Percentiles rank a stretch among this genome's conserved stretches.
Evolutionary conservation across 2,888 invertebrate genomes (phyloP).

Genomic region (Mactromeris polynyma): DNA sequence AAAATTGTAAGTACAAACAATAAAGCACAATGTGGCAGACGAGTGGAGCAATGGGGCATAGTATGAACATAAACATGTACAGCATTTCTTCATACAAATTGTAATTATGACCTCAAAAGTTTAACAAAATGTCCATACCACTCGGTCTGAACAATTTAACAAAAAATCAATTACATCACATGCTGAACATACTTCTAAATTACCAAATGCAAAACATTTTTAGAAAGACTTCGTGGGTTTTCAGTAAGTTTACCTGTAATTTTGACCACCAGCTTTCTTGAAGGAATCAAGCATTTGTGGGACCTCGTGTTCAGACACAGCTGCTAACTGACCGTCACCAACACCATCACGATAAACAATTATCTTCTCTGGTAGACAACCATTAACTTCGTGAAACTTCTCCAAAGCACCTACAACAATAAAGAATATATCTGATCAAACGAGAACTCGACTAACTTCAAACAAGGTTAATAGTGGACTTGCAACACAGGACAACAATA

Average conservation of each 20-base stretch:
- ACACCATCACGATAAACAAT: conserved; percentile 96
- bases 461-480: no score
- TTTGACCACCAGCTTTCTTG: conserved; percentile 74
- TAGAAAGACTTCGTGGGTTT: no score
- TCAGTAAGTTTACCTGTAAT: conserved; percentile 73
- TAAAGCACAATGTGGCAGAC: no score
- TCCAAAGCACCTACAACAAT: conserved; percentile 79
- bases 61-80: background rate
- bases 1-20: conserved; percentile 88
- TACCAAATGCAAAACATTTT: no score
- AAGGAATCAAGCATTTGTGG: conserved; percentile 83
- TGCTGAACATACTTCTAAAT: no score
- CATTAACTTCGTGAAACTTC: conserved; percentile 88
- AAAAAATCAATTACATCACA: no score
- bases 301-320: conserved; percentile 84
- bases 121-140: no score
- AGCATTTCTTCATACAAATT: background rate
- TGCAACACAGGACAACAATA: no score
- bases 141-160: no score
- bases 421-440: background rate
- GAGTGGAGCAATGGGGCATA: background rate
- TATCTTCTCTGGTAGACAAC: conserved; percentile 92
- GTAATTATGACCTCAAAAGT: background rate
- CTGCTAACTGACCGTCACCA: conserved; percentile 86
- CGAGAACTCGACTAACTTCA: no score